Base-by-base conservation (phyloP, 2,888 invertebrate species). In the Hedya salicella region DNA sequence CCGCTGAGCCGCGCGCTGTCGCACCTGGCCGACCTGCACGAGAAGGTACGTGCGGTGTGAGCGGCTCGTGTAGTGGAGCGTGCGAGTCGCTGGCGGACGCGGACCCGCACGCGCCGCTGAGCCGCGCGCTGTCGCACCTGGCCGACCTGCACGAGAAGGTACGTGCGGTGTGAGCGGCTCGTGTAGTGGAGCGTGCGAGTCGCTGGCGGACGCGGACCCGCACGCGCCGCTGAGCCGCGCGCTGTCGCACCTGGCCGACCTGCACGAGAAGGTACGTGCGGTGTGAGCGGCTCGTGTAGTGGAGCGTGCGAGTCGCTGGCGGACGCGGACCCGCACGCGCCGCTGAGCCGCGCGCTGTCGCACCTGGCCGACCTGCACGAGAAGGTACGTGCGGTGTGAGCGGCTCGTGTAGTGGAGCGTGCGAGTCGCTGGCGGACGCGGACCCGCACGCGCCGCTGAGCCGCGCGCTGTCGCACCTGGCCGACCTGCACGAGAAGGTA, bases 381-480 rank as follows among this genome's bases (percentile, higher is more conserved):
- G 62, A 44, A 53, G 54, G 53, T 36, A 36, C 30, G 93, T 89
- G n/a, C n/a, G n/a, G n/a, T n/a, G n/a, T n/a, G n/a, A n/a, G n/a
- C n/a, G n/a, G n/a, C n/a, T n/a, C n/a, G n/a, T n/a, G n/a, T n/a
- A n/a, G n/a, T n/a, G 85, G 99, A 99, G 85, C 98, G 98, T 79
- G 95, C 96, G 30, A 94, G 95, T 6, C 98, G 98, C 85, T 95
- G 97, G 52, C 97, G 98, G 97, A 85, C 62, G 96, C 97, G 68
- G 98, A 98, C 86, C 97, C 98, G 77, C 97, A 98, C 78, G 96
- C 97, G 42, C 96, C 96, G 0, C 91, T 98, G 30, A 97, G 97
- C 0, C 93, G 97, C 73, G 97, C 36, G 21, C 54, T 56, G 21
- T 96, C 97, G 6, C 96, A 97, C 83, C 89, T 98, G 49, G 97